Evolutionary conservation across 2,113 vertebrate genomes (phyloP), one percentile per base, ranked within the genome.

Genomic region (Lycocorax pyrrhopterus): DNA sequence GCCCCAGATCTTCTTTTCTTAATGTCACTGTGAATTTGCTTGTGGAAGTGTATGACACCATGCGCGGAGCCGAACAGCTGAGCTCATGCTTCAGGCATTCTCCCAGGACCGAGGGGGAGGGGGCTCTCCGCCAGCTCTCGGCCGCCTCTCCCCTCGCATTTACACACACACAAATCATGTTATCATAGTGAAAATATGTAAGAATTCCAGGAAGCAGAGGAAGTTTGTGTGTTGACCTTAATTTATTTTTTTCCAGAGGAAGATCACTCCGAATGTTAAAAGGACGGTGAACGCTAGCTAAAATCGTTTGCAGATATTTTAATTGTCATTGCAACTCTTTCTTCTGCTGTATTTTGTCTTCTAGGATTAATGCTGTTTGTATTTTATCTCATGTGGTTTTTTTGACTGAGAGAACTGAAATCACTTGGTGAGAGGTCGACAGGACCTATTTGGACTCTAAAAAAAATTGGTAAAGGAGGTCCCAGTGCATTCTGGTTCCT

Each of bases 61-160:
- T 77, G 96, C 90, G 7, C 52, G 19, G 93, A 95, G 93, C 95
- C 58, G 62, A 93, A 90, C 97, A 97, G 97, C 97, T 98, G 97
- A 98, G 96, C 97, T 98, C 97, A 97, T 97, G 96, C 97, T 97
- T 87, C 90, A 96, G 97, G 97, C 97, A 98, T 97, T 87, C 97
- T 97, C 97, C 94, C 90, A 95, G 97, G 95, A 87, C 76, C 29
- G 35, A 43, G 46, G 90, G 96, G 96, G 94, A 96, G 96, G 95
- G 96, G 89, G 87, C 59, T 85, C 84, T 68, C 74, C 35, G 82
- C 92, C 80, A 95, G 90, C 86, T 90, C 96, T 93, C 87, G 58
- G 84, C 87, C 6, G 59, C 76, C 79, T 93, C 91, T 91, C 78
- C 95, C 87, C 78, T 96, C 53, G 30, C 97, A 96, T 96, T 94